Evolutionary conservation across 2,113 vertebrate species (phyloP).

Genomic region (Pycnonotus jocosus): DNA sequence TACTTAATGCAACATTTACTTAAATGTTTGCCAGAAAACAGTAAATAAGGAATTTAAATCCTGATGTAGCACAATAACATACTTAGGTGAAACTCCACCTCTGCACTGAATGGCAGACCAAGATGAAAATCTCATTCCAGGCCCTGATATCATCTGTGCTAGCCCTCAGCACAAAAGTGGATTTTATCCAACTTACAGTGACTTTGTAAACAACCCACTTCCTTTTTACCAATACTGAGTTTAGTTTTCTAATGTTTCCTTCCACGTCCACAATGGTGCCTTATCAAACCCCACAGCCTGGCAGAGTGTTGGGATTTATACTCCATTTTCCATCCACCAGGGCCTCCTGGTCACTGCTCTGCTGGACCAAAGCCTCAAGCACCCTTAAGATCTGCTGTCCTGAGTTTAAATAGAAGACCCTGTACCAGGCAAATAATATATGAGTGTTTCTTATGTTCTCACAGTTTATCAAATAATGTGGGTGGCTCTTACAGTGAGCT

Average conservation of each 20-base stretch:
- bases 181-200: not conserved
- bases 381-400: not conserved
- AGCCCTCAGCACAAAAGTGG: slow-evolving; percentile 35
- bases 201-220: slow-evolving; percentile 31
- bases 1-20: slow-evolving; percentile 14
- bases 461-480: not conserved
- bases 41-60: slow-evolving; percentile 7
- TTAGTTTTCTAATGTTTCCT: not conserved
- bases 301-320: not conserved
- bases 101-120: not conserved
- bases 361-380: not conserved
- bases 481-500: not conserved
- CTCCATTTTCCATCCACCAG: not conserved
- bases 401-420: not conserved
- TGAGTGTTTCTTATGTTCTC: rapidly evolving
- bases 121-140: slow-evolving; percentile 22
- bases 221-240: not conserved
- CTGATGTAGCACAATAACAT: not conserved
- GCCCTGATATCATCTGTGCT: not conserved
- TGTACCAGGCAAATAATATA: not conserved
- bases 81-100: not conserved
- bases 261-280: not conserved
- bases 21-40: slow-evolving; percentile 26
- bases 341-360: not conserved
- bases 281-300: not conserved